A percentile compares a stretch with the other conserved stretches of the same genome.
Evolutionary conservation across 2,113 vertebrate genomes (phyloP).

Genomic region (Lepisosteus oculatus): DNA sequence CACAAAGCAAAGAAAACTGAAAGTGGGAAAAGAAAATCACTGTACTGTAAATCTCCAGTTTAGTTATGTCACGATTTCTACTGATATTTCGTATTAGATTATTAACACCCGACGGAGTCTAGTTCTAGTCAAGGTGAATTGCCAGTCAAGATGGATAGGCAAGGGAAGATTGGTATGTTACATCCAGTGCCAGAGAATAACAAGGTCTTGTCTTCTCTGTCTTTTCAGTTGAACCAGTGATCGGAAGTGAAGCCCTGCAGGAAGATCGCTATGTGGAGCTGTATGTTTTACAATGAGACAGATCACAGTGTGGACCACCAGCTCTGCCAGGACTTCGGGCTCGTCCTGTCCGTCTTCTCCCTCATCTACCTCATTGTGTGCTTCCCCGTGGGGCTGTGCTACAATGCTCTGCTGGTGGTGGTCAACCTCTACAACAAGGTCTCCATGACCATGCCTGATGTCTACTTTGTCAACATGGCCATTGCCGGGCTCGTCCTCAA

Average conservation of each 20-base stretch:
- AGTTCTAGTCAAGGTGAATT: no score
- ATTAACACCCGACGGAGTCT: no score
- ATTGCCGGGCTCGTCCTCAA: slow-evolving; percentile 88
- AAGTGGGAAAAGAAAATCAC: no score
- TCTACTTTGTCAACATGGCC: slow-evolving; percentile 96
- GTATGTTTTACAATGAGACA: slow-evolving; percentile 78
- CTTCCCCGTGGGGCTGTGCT: slow-evolving; percentile 88
- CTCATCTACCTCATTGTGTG: slow-evolving; percentile 89
- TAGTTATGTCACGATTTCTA: no score
- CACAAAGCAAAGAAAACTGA: no score
- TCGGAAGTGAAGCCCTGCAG: slow-evolving; percentile 37
- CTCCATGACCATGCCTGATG: slow-evolving; percentile 95
- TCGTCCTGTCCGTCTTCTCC: slow-evolving; percentile 81
- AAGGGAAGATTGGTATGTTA: no score
- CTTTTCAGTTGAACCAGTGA: slow-evolving; percentile 66
- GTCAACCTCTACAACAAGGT: slow-evolving; percentile 90
- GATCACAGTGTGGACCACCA: slow-evolving; percentile 65
- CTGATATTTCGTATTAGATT: no score
- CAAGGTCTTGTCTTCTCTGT: slow-evolving; percentile 16
- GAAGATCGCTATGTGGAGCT: slow-evolving; percentile 89
- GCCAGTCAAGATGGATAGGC: no score
- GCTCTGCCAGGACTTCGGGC: slow-evolving; percentile 85
- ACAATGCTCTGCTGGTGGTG: slow-evolving; percentile 83
- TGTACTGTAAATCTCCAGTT: no score
- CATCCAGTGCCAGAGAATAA: no score